phyloP scores from a whole-genome alignment of 2,113 vertebrate genomes.

The Fukomys damarensis region DNA sequence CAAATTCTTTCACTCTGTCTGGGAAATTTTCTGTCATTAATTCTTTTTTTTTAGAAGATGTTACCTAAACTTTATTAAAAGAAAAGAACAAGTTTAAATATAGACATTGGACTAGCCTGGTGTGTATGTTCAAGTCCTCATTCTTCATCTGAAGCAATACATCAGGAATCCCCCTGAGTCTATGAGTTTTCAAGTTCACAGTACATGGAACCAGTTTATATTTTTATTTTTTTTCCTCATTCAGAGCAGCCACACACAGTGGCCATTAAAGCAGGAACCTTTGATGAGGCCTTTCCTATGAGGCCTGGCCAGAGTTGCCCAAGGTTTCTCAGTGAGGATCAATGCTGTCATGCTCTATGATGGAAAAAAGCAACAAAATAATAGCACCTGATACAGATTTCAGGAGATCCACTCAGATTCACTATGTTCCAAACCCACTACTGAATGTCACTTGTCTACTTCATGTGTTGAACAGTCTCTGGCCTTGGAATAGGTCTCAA shows the following conservation, averaged over 20 bases:
- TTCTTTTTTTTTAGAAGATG: conserved; percentile 89
- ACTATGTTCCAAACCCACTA: conserved; percentile 85
- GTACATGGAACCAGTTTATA: conserved; percentile 87
- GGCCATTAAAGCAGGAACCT: conserved; percentile 82
- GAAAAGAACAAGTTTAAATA: conserved; percentile 92
- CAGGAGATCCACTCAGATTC: conserved; percentile 86
- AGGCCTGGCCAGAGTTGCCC: conserved; percentile 85
- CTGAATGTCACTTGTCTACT: conserved; percentile 82
- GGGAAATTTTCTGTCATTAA: no score
- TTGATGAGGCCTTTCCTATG: conserved; percentile 82
- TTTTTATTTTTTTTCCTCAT: conserved; percentile 83
- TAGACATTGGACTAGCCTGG: conserved; percentile 90
- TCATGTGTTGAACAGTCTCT: conserved; percentile 83
- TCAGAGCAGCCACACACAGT: conserved; percentile 85
- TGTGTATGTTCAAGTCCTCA: conserved; percentile 88
- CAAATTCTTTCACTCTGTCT: no score
- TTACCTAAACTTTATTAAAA: conserved; percentile 91
- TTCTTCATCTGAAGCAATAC: conserved; percentile 89
- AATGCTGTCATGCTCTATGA: conserved; percentile 90
- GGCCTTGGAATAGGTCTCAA: conserved; percentile 89
- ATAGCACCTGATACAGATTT: conserved; percentile 90
- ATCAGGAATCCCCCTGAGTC: conserved; percentile 88
- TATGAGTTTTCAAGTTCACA: conserved; percentile 89
- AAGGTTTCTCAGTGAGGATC: conserved; percentile 87
- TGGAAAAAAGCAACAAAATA: conserved; percentile 90